These are phyloP conservation scores for Linepithema humile DNA, from an alignment of 1,140 invertebrate genomes.

Conservation along the genomic window DNA sequence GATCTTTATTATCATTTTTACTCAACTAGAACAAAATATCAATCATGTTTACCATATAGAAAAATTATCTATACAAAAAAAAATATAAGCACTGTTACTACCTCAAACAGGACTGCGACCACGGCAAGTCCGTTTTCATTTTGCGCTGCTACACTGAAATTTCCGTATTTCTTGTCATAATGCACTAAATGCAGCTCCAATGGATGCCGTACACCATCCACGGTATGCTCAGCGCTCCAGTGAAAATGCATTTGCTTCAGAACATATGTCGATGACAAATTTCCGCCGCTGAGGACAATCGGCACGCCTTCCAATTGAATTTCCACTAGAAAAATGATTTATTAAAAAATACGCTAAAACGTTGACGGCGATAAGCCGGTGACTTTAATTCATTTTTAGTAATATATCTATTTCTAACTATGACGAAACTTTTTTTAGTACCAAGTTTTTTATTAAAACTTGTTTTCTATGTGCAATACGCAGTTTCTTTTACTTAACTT, in stretches of 20 bases:
- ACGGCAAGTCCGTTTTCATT: conserved; percentile 88
- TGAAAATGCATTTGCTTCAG: conserved; percentile 91
- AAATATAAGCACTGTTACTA: conserved; percentile 73
- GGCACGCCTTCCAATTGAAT: conserved; percentile 74
- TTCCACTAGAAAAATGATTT: conserved; percentile 74
- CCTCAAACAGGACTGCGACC: conserved; percentile 89
- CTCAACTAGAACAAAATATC: conserved; percentile 75
- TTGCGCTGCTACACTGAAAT: conserved; percentile 84
- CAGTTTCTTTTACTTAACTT: too few species aligned
- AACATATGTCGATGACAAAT: conserved; percentile 85
- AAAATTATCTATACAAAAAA: conserved; percentile 44
- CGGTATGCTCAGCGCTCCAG: conserved; percentile 91
- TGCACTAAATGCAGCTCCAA: conserved; percentile 90
- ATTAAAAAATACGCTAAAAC: background rate
- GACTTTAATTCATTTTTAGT: too few species aligned
- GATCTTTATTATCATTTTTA: conserved; percentile 82
- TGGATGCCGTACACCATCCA: conserved; percentile 85
- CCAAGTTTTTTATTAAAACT: too few species aligned
- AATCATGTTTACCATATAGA: background rate
- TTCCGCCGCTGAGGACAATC: conserved; percentile 83
- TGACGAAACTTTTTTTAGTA: too few species aligned
- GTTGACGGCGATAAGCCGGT: too few species aligned
- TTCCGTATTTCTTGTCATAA: conserved; percentile 86
- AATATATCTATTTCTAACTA: too few species aligned
- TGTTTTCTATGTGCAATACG: too few species aligned